phyloP scores from a whole-genome alignment of 1,140 invertebrate genomes.

The Brachionus koreanus region DNA sequence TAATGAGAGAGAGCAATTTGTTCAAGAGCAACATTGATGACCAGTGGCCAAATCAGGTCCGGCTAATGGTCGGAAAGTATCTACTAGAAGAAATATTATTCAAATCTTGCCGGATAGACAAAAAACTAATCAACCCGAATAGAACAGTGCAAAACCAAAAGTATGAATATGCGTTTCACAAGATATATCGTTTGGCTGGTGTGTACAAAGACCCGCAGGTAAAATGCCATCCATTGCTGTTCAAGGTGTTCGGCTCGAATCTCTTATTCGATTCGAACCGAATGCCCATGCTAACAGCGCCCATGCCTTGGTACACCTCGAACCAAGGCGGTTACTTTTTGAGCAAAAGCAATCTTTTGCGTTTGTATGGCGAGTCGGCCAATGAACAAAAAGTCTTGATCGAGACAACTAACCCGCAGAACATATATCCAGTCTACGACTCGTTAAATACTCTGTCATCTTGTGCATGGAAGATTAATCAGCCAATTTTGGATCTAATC shows the following conservation, averaged over 20 bases:
- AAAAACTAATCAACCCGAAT: neutral
- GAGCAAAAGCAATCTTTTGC: slow-evolving; percentile 19
- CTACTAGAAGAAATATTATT: slow-evolving; percentile 3
- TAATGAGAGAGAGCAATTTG: slow-evolving; percentile 36
- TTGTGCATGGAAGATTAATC: slow-evolving; percentile 42
- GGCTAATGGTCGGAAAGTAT: neutral
- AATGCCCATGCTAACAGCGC: slow-evolving; percentile 14
- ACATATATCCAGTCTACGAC: slow-evolving; percentile 17
- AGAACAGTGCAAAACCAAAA: neutral
- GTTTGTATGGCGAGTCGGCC: neutral
- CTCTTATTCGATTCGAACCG: slow-evolving; percentile 19
- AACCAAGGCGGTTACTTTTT: slow-evolving; percentile 37
- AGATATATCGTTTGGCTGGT: slow-evolving; percentile 26
- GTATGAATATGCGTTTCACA: slow-evolving; percentile 33
- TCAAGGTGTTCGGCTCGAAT: slow-evolving; percentile 12
- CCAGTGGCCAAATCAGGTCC: neutral
- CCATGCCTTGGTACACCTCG: slow-evolving; percentile 10
- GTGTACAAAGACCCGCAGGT: slow-evolving; percentile 30
- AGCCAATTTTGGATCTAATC: neutral
- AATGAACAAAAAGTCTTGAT: neutral
- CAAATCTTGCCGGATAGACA: slow-evolving; percentile 22
- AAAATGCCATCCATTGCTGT: slow-evolving; percentile 14
- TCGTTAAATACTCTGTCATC: slow-evolving; percentile 23
- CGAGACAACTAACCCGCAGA: neutral
- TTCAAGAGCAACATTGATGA: neutral